Percentiles rank a stretch among this genome's conserved stretches.
These are phyloP conservation scores for Nomada fucata DNA, from an alignment of 2,888 invertebrate genomes.

Conservation along the genomic window DNA sequence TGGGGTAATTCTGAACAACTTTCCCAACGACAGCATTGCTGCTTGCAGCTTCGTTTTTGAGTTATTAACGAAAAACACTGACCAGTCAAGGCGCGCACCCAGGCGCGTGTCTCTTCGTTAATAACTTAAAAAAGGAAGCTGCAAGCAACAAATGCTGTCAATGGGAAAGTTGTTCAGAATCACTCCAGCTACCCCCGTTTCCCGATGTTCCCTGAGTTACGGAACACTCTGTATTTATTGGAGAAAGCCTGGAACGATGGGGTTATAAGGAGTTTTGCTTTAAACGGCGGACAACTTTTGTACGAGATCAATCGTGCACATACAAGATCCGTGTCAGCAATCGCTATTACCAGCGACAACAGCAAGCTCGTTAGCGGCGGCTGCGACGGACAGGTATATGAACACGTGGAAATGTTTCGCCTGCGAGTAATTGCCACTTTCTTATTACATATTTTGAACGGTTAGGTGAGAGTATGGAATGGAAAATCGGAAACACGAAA, in stretches of 20 bases:
- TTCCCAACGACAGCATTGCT: too few species aligned
- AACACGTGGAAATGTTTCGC: background rate
- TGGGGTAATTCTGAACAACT: too few species aligned
- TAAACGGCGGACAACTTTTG: slow-evolving; percentile 91
- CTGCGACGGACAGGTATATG: slow-evolving; percentile 93
- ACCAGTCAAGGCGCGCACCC: too few species aligned
- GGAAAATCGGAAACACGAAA: slow-evolving; percentile 88
- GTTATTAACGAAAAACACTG: too few species aligned
- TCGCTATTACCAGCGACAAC: slow-evolving; percentile 90
- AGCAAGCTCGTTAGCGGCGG: slow-evolving; percentile 93
- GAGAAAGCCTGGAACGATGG: slow-evolving; percentile 92
- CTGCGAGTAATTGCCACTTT: too few species aligned
- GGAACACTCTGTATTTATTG: background rate
- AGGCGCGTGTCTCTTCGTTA: too few species aligned
- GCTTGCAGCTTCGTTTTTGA: too few species aligned
- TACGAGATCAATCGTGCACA: slow-evolving; percentile 95
- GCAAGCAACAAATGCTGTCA: too few species aligned
- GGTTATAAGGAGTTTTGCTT: slow-evolving; percentile 92
- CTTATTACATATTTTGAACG: background rate
- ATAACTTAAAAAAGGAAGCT: too few species aligned
- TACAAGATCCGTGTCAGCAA: slow-evolving; percentile 94
- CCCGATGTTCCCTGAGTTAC: too few species aligned
- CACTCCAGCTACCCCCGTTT: too few species aligned
- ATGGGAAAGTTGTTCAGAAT: too few species aligned
- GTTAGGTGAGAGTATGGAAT: slow-evolving; percentile 91